phyloP scores from a whole-genome alignment of 1,140 invertebrate genomes.

The Pseudomyrmex pallidus region DNA sequence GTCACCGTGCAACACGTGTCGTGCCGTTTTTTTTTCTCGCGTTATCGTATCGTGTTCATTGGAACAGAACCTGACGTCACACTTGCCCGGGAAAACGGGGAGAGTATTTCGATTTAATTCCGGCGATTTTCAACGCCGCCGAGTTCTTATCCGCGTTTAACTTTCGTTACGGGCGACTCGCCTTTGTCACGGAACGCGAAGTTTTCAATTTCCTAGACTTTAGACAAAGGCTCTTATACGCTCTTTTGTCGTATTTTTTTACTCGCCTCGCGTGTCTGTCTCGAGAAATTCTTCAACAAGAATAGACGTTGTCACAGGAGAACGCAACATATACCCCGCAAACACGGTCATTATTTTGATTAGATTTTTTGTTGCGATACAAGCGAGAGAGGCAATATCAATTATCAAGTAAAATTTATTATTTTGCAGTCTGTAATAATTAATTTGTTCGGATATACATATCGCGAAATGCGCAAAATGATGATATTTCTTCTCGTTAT shows the following conservation, averaged over 20 bases:
- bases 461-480: not conserved
- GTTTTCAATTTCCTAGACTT: conserved; percentile 46
- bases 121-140: conserved; percentile 30
- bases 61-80: conserved; percentile 48
- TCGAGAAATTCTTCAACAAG: conserved; percentile 18
- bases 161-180: conserved; percentile 48
- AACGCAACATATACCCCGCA: not conserved
- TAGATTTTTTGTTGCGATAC: not conserved
- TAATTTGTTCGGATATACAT: not conserved
- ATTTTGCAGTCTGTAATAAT: not conserved
- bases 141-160: conserved; percentile 50
- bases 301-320: not conserved
- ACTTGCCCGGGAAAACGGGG: not conserved
- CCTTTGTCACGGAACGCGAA: conserved; percentile 46
- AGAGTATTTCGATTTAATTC: conserved; percentile 56
- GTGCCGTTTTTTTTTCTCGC: conserved; percentile 44
- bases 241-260: conserved; percentile 11
- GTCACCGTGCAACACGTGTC: conserved; percentile 57
- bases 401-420: not conserved
- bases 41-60: conserved; percentile 42
- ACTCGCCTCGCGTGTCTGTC: not conserved
- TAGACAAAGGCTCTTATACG: conserved; percentile 7
- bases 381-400: not conserved
- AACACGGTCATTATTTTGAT: not conserved
- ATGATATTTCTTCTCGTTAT: too few relatives aligned